Base-by-base conservation (phyloP, 2,888 invertebrate species). In the Gandaritis pyraliata region DNA sequence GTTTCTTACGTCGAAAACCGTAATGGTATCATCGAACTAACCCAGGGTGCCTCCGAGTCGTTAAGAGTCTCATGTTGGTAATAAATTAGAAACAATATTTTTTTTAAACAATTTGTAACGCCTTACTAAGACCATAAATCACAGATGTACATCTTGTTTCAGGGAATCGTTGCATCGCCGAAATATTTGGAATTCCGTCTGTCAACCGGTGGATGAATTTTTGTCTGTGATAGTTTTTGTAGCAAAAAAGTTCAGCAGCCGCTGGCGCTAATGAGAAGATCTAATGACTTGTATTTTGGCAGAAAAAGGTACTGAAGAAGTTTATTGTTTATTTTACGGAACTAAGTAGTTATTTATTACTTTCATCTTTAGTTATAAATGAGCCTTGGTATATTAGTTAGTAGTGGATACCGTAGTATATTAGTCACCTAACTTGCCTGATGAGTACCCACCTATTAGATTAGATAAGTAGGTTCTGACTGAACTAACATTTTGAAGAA, bases 171-270 rank as follows among this genome's bases (percentile, higher is more conserved):
- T 71, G 82, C 87, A 88, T 88, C 84, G 88, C 83, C 81, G 89
- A 90, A 88, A 90, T 92, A 87, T 88, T 88, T 90, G 76, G 80
- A 83, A 86, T 82, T 82, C 77, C 82, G 85, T 87, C 88, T 90
- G 88, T 90, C 90, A 90, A 83, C 86, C 86, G 77, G 76, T 72
- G 77, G 74, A 61, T 69, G 51, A 65, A 78, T 89, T 90, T 89
- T 88, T 87, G 82, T 78, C 46, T 65, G 46, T 52, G 39, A 55
- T 61, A 66, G 77, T 85, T 87, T 88, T 88, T 87, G 80, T 83
- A 54, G 55, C 50, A 59, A 11, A 43, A 33, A 7, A 10, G 57
- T 64, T 53, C 69, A 71, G 79, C 81, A 79, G 78, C 81, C 72
- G 76, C 70, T 75, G 74, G 80, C 81, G 87, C 82, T 90, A 90